phyloP scores from a whole-genome alignment of 2,888 invertebrate species.

The Acrobasis suavella region DNA sequence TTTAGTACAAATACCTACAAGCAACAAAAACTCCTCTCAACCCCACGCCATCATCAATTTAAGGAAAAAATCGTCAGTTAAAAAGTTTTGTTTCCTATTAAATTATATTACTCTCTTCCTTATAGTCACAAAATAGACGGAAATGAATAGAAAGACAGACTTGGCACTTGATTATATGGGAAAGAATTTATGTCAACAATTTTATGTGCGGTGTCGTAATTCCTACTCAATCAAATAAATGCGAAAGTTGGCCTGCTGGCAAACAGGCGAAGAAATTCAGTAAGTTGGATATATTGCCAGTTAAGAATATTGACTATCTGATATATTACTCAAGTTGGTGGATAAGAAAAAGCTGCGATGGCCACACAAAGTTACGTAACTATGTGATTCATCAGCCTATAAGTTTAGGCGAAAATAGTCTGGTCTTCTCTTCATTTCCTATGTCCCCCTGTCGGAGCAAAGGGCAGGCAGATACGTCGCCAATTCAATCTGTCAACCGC shows the following conservation, averaged over 20 bases:
- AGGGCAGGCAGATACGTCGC: no score
- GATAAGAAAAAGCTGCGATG: conserved; percentile 7
- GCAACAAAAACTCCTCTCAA: background rate
- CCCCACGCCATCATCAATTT: background rate
- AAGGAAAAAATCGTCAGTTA: no score
- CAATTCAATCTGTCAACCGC: no score
- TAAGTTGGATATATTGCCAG: conserved; percentile 12
- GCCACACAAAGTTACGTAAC: background rate
- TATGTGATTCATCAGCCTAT: background rate
- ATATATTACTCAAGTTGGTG: conserved; percentile 18
- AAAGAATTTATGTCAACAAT: conserved; percentile 17
- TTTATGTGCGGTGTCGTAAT: conserved; percentile 14
- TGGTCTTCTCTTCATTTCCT: background rate
- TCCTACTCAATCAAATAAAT: conserved; percentile 20
- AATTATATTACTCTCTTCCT: background rate
- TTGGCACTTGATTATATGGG: conserved; percentile 10
- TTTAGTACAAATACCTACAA: no score
- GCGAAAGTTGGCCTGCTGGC: conserved; percentile 17
- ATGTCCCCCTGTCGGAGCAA: no score
- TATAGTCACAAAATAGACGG: background rate
- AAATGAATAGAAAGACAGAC: background rate
- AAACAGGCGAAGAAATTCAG: conserved; percentile 13
- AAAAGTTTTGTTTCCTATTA: no score
- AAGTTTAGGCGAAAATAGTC: background rate
- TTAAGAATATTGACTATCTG: conserved; percentile 10